phyloP scores from a whole-genome alignment of 2,888 invertebrate genomes.

The Helleia helle region DNA sequence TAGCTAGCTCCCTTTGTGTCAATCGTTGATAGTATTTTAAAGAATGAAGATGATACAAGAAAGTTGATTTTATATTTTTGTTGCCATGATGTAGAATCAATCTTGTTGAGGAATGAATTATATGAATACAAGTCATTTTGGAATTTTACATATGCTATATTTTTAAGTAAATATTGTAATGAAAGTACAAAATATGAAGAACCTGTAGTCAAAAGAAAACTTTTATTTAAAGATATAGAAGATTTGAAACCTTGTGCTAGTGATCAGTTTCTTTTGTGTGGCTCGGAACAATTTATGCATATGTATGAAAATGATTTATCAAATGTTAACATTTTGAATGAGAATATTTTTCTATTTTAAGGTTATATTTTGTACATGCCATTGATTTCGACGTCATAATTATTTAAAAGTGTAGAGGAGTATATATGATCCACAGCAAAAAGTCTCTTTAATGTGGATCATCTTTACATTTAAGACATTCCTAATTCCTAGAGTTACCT shows the following conservation, averaged over 20 bases:
- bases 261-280: slow-evolving; percentile 75
- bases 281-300: slow-evolving; percentile 71
- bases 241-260: slow-evolving; percentile 36
- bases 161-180: slow-evolving; percentile 46
- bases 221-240: slow-evolving; percentile 41
- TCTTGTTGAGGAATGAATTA: slow-evolving; percentile 77
- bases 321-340: slow-evolving; percentile 28
- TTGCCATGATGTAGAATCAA: slow-evolving; percentile 67
- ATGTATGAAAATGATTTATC: slow-evolving; percentile 45
- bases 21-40: slow-evolving; percentile 75
- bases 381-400: too few relatives aligned
- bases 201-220: slow-evolving; percentile 46
- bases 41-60: slow-evolving; percentile 79
- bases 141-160: slow-evolving; percentile 82
- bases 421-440: too few relatives aligned
- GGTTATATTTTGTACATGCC: too few relatives aligned
- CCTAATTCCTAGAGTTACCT: too few relatives aligned
- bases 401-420: too few relatives aligned
- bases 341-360: slow-evolving; percentile 52
- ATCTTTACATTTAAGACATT: too few relatives aligned
- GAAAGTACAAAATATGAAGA: slow-evolving; percentile 63
- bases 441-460: too few relatives aligned
- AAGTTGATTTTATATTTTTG: slow-evolving; percentile 77
- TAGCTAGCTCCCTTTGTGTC: slow-evolving; percentile 82
- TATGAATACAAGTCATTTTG: slow-evolving; percentile 76